These are phyloP conservation scores for Enteromius paludinosus DNA, from an alignment of 2,797 vertebrate genomes.

Conservation along the genomic window DNA sequence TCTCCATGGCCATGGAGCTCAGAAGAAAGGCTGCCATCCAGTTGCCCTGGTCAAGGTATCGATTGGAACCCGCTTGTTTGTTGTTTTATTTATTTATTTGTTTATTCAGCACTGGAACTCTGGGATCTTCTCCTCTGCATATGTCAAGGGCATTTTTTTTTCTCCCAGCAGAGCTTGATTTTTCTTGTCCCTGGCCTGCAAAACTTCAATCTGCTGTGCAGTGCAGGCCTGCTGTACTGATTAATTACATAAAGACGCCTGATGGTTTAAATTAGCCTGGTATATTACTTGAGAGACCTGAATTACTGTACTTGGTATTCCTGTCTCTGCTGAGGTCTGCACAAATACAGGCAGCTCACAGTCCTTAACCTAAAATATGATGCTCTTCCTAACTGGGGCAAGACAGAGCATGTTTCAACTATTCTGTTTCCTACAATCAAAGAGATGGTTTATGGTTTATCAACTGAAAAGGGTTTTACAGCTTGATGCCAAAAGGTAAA, in stretches of 20 bases:
- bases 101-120: slow-evolving; percentile 56
- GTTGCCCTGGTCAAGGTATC: slow-evolving; percentile 59
- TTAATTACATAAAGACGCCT: slow-evolving; percentile 33
- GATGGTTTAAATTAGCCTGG: slow-evolving; percentile 44
- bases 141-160: slow-evolving; percentile 52
- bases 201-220: slow-evolving; percentile 8
- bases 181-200: slow-evolving; percentile 10
- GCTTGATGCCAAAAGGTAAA: background rate
- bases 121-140: slow-evolving; percentile 52
- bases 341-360: slow-evolving; percentile 18
- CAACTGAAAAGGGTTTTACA: background rate
- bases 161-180: slow-evolving; percentile 2
- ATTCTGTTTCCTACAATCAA: background rate
- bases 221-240: slow-evolving; percentile 7
- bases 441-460: background rate
- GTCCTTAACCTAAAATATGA: slow-evolving; percentile 32
- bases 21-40: slow-evolving; percentile 54
- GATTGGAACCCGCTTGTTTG: slow-evolving; percentile 59
- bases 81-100: slow-evolving; percentile 61
- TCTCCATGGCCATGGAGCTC: slow-evolving; percentile 37
- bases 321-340: slow-evolving; percentile 37
- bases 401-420: background rate
- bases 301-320: slow-evolving; percentile 6
- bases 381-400: slow-evolving; percentile 7
- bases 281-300: slow-evolving; percentile 45